Conservation (phyloP, 2,113 vertebrate species). For the Noturus placidus region DNA sequence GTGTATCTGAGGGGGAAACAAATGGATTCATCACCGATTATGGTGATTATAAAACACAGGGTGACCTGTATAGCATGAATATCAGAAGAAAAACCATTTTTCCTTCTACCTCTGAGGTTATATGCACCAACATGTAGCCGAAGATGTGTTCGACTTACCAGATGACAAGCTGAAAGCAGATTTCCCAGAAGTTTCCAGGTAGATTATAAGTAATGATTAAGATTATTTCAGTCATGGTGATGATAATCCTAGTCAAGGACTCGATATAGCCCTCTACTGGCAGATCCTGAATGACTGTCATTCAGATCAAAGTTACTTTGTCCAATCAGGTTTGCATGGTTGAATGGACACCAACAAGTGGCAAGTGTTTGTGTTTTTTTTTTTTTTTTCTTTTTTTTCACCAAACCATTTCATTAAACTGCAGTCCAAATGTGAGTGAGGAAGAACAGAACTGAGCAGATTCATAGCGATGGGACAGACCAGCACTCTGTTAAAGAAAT, state of each 20-base stretch:
- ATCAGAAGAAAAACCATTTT: neutral
- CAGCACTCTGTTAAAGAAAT: neutral
- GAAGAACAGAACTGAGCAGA: neutral
- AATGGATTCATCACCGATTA: slow-evolving; percentile 12
- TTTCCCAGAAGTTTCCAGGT: neutral
- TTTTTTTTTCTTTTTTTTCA: neutral
- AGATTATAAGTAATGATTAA: neutral
- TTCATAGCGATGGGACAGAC: neutral
- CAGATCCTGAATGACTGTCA: neutral
- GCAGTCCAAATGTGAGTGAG: neutral
- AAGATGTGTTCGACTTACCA: slow-evolving; percentile 42
- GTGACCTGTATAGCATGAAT: neutral
- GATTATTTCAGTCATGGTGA: neutral
- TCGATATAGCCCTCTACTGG: too few species aligned
- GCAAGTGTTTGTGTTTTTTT: too few species aligned
- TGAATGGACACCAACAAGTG: neutral
- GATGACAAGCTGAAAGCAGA: neutral
- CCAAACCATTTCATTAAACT: neutral
- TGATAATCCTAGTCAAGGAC: neutral
- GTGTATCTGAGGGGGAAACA: neutral
- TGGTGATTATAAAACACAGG: slow-evolving; percentile 24
- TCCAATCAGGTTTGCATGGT: neutral
- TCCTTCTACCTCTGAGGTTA: slow-evolving; percentile 40
- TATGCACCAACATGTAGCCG: slow-evolving; percentile 43
- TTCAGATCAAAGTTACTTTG: neutral